phyloP scores from a whole-genome alignment of 2,797 vertebrate species.

The Vultur gryphus region DNA sequence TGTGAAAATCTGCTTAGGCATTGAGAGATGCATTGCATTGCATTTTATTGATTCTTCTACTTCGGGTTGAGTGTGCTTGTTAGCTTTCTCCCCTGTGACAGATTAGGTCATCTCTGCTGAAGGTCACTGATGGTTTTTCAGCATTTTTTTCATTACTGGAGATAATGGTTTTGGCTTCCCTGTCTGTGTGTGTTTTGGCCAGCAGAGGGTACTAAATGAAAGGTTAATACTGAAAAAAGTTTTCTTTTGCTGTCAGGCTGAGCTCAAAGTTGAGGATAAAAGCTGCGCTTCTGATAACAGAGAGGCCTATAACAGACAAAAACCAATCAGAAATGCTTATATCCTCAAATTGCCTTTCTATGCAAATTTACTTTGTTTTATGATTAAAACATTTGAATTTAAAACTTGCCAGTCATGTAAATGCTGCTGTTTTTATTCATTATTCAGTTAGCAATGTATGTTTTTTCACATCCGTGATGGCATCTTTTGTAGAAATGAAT shows the following conservation, averaged over 20 bases:
- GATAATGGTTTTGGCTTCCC: not conserved
- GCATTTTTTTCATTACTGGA: not conserved
- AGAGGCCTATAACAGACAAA: not conserved
- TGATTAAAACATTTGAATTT: not conserved
- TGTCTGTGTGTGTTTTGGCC: not conserved
- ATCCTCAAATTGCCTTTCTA: not conserved
- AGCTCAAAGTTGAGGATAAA: not conserved
- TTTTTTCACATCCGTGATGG: not conserved
- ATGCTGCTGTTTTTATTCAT: not conserved
- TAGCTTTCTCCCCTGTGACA: not conserved
- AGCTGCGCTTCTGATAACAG: not conserved
- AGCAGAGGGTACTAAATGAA: conserved; percentile 55
- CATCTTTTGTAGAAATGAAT: not conserved
- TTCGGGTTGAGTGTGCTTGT: not conserved
- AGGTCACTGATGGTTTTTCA: not conserved
- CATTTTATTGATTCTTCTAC: not conserved
- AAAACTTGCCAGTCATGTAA: not conserved
- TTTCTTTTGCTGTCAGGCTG: not conserved
- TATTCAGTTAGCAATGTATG: not conserved
- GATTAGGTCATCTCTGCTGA: not conserved
- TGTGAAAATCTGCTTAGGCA: not conserved
- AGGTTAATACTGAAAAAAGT: not conserved
- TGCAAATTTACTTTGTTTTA: not conserved
- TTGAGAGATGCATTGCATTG: not conserved
- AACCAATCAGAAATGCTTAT: not conserved